Base-by-base conservation (phyloP, 2,888 invertebrate genomes). In the Sialis lutaria region DNA sequence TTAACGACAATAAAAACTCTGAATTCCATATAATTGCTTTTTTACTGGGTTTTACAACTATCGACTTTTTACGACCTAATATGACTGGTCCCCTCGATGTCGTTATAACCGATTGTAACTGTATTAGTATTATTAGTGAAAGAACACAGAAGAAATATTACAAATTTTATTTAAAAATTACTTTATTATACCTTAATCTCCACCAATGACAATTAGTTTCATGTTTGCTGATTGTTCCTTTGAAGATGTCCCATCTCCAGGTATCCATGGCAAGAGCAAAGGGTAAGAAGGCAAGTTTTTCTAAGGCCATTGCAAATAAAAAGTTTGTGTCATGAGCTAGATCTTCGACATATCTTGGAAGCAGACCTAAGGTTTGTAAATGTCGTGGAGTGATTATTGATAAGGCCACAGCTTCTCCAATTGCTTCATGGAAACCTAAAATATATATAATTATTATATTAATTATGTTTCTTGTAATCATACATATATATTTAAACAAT, bases 161-260 rank as follows among this genome's bases (percentile, higher is more conserved):
- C 2, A 22, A 2, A 22, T 22, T 22, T 22, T 22, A 22, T 22
- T 22, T 22, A 22, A 22, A 22, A 22, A 22, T 2, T 22, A 2
- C 2, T 22, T 22, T 22, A 22, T 2, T 22, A 22, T 58, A 84
- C 83, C 83, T 79, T 45, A 90, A 64, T 58, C 86, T 73, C 82
- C 89, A 89, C 82, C 86, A 91, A 54, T 88, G 84, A 52, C 88
- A 86, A 59, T 89, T 91, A 61, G 86, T 85, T 54, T 85, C 78
- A 42, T 83, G 80, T 56, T 82, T 81, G 49, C 73, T 73, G 0
- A 83, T 71, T 39, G 74, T 73, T 0, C 83, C 84, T 42, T 77
- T 79, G 58, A 89, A 91, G 1, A 90, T 75, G 53, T 86, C 86
- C 75, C 86, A 89, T 32, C 91, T 67, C 89, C 89, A 91, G 53